Conservation (phyloP, 1,140 invertebrate species). For the Drosophila ambigua region DNA sequence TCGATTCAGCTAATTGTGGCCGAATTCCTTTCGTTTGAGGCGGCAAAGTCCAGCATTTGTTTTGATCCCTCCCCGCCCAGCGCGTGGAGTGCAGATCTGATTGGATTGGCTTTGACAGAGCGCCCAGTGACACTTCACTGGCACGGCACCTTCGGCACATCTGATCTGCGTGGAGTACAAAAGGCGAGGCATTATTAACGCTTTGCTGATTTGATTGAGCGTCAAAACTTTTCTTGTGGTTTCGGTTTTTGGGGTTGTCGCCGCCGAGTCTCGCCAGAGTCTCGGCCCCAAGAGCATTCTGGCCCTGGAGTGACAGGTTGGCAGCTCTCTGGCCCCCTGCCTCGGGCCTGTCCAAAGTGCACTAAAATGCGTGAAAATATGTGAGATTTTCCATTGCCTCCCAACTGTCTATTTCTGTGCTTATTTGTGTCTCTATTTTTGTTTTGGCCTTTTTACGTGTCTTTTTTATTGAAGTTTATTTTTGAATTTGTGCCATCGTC, state of each 20-base stretch:
- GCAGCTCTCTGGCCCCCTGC: too few relatives aligned
- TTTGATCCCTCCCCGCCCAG: too few relatives aligned
- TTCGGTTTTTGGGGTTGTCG: constrained; percentile 42
- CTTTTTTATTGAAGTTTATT: constrained; percentile 29
- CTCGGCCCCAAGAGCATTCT: background rate
- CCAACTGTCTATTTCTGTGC: constrained; percentile 19
- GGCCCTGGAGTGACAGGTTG: background rate
- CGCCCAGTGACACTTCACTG: constrained; percentile 73
- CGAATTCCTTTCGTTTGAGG: constrained; percentile 19
- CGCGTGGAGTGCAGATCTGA: constrained; percentile 4
- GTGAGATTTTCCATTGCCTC: background rate
- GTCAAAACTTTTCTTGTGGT: constrained; percentile 53
- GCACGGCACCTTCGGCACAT: constrained; percentile 56
- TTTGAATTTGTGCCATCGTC: constrained; percentile 51
- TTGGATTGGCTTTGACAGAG: constrained; percentile 63
- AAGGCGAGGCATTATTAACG: constrained; percentile 68
- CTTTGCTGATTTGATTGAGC: constrained; percentile 75
- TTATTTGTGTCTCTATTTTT: constrained; percentile 15
- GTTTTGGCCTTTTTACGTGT: background rate
- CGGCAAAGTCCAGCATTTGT: background rate
- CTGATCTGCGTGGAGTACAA: constrained; percentile 2
- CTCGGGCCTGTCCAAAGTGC: too few relatives aligned
- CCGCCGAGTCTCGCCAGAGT: constrained; percentile 46
- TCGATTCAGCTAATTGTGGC: background rate
- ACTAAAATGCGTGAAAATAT: constrained; percentile 43